Evolutionary conservation across 1,140 invertebrate genomes (phyloP), one percentile per base, ranked within the genome.

Genomic region (Heterodera schachtii): DNA sequence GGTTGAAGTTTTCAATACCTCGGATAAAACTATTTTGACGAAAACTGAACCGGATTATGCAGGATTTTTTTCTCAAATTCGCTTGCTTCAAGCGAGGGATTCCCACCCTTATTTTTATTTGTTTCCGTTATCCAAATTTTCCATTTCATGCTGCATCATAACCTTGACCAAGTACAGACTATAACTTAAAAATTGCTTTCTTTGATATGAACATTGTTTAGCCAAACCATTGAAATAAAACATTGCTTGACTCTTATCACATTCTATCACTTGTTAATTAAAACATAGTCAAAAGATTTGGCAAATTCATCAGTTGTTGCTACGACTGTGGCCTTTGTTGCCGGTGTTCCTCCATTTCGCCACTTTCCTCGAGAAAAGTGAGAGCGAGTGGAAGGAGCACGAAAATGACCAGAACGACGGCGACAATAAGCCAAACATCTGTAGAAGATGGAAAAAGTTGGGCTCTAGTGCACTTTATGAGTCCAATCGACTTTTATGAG

Each of bases 351-450:
- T 83, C 83, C 16, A 73, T 21, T 74, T 84, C 83, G 43, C 84
- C 74, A 46, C 75, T 83, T 71, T 84, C 83, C 60, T 84, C 83
- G 9, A 84, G 64, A 46, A 84, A 69, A 21, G 83, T 84, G 4
- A 84, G 43, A 6, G 75, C 31, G 3, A 84, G 46, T n/a, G 83
- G 83, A 16, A 84, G 67, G 11, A 84, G 46, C 16, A 84, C 83
- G 67, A 84, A 84, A 9, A 84, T 84, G 19, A 76, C 31, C 5
- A 84, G 52, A 8, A 84, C 83, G n/a, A 66, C 31, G 46, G 79
- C 57, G 41, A 84, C 70, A 19, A 84, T 75, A 41, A 84, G 21
- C 83, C 83, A 84, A 11, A 84, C 80, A 70, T 41, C 82, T 83
- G 16, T 5, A 19, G 47, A 44, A n/a, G n/a, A n/a, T n/a, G n/a